A percentile compares a stretch with the other conserved stretches of the same genome.
These are phyloP conservation scores for Poeciliopsis paucimaculata DNA, from an alignment of 2,797 vertebrate genomes.

Conservation along the genomic window DNA sequence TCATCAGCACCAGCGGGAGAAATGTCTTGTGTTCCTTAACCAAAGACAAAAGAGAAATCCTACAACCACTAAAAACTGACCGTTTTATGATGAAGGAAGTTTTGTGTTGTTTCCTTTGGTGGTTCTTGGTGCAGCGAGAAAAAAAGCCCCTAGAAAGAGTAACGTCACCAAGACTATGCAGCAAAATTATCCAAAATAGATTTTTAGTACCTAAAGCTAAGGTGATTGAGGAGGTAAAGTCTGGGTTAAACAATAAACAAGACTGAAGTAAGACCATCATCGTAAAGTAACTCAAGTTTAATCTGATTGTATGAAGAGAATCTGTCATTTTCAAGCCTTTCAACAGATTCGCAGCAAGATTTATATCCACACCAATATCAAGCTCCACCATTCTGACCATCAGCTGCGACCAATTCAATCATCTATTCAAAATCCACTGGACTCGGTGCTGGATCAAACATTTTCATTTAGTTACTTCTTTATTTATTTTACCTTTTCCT, in stretches of 20 bases:
- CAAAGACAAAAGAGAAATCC: neutral
- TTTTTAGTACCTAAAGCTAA: too few species aligned
- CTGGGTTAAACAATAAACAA: too few species aligned
- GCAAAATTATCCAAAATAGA: too few species aligned
- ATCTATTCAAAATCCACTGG: neutral
- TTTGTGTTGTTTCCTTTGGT: neutral
- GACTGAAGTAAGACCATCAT: neutral
- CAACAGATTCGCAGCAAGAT: too few species aligned
- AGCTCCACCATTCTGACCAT: neutral
- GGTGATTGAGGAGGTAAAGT: too few species aligned
- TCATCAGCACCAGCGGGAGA: neutral
- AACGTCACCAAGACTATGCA: too few species aligned
- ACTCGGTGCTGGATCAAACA: neutral
- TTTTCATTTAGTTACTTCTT: neutral
- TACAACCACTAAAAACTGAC: neutral
- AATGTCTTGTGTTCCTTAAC: neutral
- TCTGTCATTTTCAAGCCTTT: too few species aligned
- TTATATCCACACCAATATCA: too few species aligned
- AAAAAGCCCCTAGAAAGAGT: too few species aligned
- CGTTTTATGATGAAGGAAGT: too few species aligned
- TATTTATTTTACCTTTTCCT: neutral
- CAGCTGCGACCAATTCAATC: neutral
- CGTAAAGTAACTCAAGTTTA: neutral
- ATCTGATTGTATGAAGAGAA: neutral
- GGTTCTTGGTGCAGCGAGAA: neutral